Evolutionary conservation across 2,113 vertebrate species (phyloP).

Genomic region (Natator depressus): DNA sequence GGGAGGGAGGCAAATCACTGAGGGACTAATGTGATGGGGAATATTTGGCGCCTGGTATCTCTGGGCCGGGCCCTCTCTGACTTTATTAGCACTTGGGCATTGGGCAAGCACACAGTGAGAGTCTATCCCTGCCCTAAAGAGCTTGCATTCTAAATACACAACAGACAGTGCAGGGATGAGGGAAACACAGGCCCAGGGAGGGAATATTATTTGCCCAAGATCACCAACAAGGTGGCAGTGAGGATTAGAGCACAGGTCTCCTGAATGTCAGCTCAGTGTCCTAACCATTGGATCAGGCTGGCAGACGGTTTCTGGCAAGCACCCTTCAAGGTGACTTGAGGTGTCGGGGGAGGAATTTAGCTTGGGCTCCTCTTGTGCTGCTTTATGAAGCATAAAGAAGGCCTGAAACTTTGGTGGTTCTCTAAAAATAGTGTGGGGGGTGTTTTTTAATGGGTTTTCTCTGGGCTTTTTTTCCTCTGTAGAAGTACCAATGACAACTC

Average conservation of each 20-base stretch:
- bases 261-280: neutral
- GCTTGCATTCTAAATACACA: neutral
- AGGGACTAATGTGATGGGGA: neutral
- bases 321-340: neutral
- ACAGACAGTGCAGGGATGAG: neutral
- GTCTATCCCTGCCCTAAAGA: neutral
- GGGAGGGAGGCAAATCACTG: neutral
- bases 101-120: neutral
- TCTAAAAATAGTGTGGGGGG: no score
- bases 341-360: neutral
- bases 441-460: neutral
- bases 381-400: no score
- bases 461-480: neutral
- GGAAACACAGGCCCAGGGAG: neutral
- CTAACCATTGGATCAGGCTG: neutral
- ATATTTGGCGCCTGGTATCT: neutral
- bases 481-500: neutral
- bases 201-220: neutral
- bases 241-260: neutral
- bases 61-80: neutral
- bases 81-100: neutral
- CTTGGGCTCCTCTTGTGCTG: neutral
- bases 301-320: neutral
- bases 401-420: no score
- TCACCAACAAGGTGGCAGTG: neutral